These are phyloP conservation scores for Aphidoletes aphidimyza DNA, from an alignment of 2,888 invertebrate species.

Conservation along the genomic window DNA sequence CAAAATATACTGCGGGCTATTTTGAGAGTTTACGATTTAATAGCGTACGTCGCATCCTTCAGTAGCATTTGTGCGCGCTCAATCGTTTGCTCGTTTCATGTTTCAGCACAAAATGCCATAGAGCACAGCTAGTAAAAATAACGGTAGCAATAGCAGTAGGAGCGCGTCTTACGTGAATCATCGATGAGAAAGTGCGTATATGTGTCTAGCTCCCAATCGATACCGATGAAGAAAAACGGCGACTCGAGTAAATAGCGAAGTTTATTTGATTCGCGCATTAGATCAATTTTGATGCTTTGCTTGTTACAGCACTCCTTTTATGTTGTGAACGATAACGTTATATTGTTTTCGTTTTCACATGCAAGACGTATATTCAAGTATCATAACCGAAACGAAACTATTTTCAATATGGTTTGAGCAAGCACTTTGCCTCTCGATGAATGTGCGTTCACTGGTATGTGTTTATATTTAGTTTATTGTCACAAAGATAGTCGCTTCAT, in stretches of 20 bases:
- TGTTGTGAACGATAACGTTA: not conserved
- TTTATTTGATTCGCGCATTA: constrained; percentile 50
- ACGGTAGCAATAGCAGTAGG: not conserved
- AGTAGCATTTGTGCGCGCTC: too few relatives aligned
- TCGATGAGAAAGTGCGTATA: not conserved
- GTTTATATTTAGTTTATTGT: not conserved
- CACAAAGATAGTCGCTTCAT: not conserved
- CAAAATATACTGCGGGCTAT: not conserved
- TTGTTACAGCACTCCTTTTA: not conserved
- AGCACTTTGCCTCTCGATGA: not conserved
- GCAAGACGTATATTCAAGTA: constrained; percentile 3
- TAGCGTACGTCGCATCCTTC: not conserved
- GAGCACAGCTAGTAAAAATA: not conserved
- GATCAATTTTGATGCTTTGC: constrained; percentile 19
- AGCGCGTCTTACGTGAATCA: not conserved
- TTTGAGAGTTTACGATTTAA: constrained; percentile 32
- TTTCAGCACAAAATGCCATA: not conserved
- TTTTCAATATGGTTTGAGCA: constrained; percentile 29
- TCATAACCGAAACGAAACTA: constrained; percentile 33
- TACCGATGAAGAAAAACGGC: constrained; percentile 6
- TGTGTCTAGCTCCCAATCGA: not conserved
- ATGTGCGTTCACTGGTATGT: not conserved
- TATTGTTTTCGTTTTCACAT: constrained; percentile 25
- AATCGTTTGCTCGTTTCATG: too few relatives aligned
- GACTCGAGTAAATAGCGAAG: not conserved